Conservation (phyloP, 2,888 invertebrate species). For the Cephus rjabovi region DNA sequence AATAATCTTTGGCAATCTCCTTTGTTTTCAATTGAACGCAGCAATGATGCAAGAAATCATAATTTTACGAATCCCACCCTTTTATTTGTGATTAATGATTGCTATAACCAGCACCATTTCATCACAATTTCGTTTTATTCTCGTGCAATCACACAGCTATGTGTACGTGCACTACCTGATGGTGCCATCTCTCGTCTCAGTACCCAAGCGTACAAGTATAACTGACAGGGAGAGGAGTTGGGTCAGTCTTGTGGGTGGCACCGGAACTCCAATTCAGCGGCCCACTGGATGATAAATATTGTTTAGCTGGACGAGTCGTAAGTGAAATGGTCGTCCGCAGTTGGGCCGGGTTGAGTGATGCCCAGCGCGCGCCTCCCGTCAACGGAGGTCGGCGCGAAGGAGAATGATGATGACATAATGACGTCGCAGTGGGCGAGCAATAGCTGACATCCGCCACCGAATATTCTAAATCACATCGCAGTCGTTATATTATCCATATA, state of each 20-base stretch:
- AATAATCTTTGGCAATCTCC: background rate
- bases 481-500: background rate
- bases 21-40: background rate
- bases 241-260: slow-evolving; percentile 48
- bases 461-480: slow-evolving; percentile 62
- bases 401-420: slow-evolving; percentile 67
- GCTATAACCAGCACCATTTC: background rate
- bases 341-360: slow-evolving; percentile 58
- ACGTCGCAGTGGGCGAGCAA: slow-evolving; percentile 66
- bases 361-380: slow-evolving; percentile 63
- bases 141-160: background rate
- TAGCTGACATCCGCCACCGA: slow-evolving; percentile 66
- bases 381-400: slow-evolving; percentile 55
- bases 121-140: background rate
- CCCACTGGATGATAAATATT: slow-evolving; percentile 56
- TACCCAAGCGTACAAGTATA: background rate
- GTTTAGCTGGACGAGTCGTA: slow-evolving; percentile 50
- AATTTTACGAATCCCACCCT: background rate
- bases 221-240: slow-evolving; percentile 4
- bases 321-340: slow-evolving; percentile 44
- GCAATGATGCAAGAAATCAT: background rate
- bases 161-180: background rate
- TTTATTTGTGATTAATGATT: background rate
- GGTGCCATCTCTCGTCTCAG: background rate
- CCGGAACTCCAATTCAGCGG: slow-evolving; percentile 59